Evolutionary conservation across 1,140 invertebrate species (phyloP).

Genomic region (Cecropterus lyciades): DNA sequence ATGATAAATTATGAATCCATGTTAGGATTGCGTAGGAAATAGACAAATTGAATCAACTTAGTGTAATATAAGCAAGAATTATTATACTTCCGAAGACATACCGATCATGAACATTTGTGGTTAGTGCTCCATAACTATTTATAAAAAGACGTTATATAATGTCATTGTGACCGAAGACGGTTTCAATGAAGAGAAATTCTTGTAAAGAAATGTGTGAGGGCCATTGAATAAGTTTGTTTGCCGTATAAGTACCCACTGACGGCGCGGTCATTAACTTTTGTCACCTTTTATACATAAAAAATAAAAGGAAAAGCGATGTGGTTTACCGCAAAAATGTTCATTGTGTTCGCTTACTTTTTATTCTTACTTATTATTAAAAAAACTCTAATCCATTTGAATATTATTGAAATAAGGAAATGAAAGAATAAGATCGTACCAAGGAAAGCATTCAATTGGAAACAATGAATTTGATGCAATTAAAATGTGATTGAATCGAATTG

Average conservation of each 20-base stretch:
- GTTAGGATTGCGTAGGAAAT: too few relatives aligned
- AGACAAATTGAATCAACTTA: too few relatives aligned
- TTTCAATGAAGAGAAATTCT: conserved; percentile 11
- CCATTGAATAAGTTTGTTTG: neutral
- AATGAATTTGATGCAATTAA: too few relatives aligned
- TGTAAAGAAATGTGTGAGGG: neutral
- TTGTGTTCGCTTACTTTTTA: too few relatives aligned
- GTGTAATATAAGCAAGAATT: neutral
- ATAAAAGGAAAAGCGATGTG: neutral
- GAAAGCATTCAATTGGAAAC: too few relatives aligned
- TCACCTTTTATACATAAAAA: neutral
- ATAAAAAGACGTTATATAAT: conserved; percentile 1
- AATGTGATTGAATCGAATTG: too few relatives aligned
- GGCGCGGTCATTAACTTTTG: neutral
- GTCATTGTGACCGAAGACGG: neutral
- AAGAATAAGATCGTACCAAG: too few relatives aligned
- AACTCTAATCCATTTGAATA: too few relatives aligned
- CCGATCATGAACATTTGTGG: conserved; percentile 7
- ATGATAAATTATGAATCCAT: neutral
- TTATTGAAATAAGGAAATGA: too few relatives aligned
- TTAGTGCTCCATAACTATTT: conserved; percentile 4
- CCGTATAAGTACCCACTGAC: conserved; percentile 2
- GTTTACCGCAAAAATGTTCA: too few relatives aligned
- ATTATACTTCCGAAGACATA: conserved; percentile 8
- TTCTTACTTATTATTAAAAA: too few relatives aligned